Base-by-base conservation (phyloP, 1,140 invertebrate species). In the Plectrocnemia conspersa region DNA sequence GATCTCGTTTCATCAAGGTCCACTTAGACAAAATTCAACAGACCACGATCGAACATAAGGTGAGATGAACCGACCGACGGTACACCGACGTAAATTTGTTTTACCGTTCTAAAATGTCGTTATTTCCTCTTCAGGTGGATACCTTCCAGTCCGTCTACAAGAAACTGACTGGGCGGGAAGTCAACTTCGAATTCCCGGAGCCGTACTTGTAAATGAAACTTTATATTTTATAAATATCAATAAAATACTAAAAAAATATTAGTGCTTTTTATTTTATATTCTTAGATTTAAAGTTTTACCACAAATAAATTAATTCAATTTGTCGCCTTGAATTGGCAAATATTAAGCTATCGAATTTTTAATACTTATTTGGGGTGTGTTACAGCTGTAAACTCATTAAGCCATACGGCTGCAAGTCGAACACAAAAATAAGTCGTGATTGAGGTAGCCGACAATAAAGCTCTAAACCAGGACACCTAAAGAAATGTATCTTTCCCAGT, bases 11-110 rank as follows among this genome's bases (percentile, higher is more conserved):
- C 19, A 94, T 97, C 64, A 99, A 99, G 79, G 94, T 99, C 63
- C 97, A 99, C 76, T 78, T 99, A 59, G 97, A 99, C 73, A 98
- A 97, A 75, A 92, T 86, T 71, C 94, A 98, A 71, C 94, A 97
- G 75, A 98, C 95, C 48, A 98, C 94, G 65, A 96, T 99, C 76
- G 97, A 99, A 80, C 96, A 99, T 72, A 99, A 99, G 84, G 93
- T 96, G 79, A 71, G 11, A 53, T 53, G 29, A 11, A n/a, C 9
- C n/a, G n/a, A n/a, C n/a, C n/a, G n/a, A n/a, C n/a, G n/a, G n/a
- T n/a, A n/a, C 9, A 32, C 29, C 29, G 9, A 9, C 29, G 29
- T n/a, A 32, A n/a, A 32, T n/a, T n/a, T 32, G 9, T 32, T 32
- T 9, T 9, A 32, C n/a, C 29, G 40, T 60, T 59, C n/a, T n/a